Percentiles rank a stretch among this genome's conserved stretches.
Conservation (phyloP, 2,888 invertebrate species). For the Ochropacha duplaris region DNA sequence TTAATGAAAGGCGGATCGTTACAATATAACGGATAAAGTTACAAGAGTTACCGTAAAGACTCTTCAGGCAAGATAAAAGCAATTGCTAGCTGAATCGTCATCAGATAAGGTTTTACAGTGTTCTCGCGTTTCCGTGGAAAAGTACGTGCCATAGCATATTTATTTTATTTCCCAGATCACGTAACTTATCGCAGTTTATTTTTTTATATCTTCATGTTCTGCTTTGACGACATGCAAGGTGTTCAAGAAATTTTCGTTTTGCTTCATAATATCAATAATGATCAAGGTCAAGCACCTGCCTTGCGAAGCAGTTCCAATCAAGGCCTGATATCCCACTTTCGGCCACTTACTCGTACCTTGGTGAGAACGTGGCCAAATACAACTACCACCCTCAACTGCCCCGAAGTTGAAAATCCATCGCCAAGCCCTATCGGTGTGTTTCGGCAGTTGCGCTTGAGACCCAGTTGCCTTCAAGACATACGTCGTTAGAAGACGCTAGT, state of each 20-base stretch:
- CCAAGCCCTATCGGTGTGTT: no score
- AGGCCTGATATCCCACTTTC: no score
- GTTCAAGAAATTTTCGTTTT: neutral
- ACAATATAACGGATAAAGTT: neutral
- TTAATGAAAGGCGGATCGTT: neutral
- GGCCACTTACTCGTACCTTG: no score
- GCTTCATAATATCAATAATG: neutral
- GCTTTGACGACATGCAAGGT: no score
- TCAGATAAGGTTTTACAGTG: neutral
- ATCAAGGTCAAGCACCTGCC: no score
- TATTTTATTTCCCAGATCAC: no score
- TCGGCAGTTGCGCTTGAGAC: no score
- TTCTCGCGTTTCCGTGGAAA: neutral
- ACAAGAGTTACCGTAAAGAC: neutral
- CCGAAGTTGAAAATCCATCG: no score
- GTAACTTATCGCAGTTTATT: neutral
- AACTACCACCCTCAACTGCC: no score
- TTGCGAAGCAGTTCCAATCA: no score
- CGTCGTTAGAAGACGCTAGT: neutral
- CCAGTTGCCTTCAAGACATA: neutral
- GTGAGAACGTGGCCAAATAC: no score
- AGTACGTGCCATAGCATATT: neutral
- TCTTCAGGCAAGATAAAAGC: neutral
- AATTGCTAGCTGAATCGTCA: neutral
- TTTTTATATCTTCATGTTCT: no score